phyloP scores from a whole-genome alignment of 2,113 vertebrate species.

The Rattus norvegicus region GRCr8 NC_086021.1:156416501-156417000 shows the following conservation, averaged over 20 bases:
- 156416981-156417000: neutral
- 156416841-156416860: neutral
- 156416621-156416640: neutral
- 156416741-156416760: constrained; percentile 26
- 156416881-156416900: neutral
- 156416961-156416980: neutral
- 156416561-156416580: accelerated
- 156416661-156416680: constrained; percentile 12
- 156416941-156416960: constrained; percentile 52
- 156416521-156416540: neutral
- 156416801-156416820: neutral
- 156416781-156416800: neutral
- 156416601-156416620: neutral
- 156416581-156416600: neutral
- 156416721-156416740: neutral
- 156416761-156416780: neutral
- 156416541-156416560: neutral
- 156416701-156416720: constrained; percentile 63
- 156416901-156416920: neutral
- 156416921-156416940: neutral
- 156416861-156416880: neutral
- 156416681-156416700: neutral
- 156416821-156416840: neutral
- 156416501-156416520: neutral
- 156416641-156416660: neutral